Base-by-base conservation (phyloP, 2,797 vertebrate genomes). In the Myotis findleyi region DNA sequence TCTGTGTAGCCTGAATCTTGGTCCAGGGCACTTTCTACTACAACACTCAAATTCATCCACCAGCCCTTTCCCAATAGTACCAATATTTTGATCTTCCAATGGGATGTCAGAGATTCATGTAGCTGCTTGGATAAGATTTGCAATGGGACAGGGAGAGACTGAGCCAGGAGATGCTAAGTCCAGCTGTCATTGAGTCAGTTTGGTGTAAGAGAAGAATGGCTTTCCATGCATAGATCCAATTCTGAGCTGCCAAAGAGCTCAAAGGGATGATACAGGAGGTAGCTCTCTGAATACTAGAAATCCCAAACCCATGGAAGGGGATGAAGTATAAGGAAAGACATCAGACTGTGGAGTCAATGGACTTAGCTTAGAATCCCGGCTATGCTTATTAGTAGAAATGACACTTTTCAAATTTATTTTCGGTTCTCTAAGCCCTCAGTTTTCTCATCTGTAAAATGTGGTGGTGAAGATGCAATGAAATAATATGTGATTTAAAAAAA, bases 151-250 rank as follows among this genome's bases (percentile, higher is more conserved):
- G n/a, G 9, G 51, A 59, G 72, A 87, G 55, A n/a, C 27, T 87
- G 89, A 80, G 62, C 27, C 27, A 87, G 77, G n/a, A 36, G 27
- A 85, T 27, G 23, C 38, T 64, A 89, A 73, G 75, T 69, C 51
- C n/a, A 86, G 57, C 83, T 95, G 30, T 91, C 8, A 20, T 64
- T 86, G 30, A 55, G 21, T 68, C 68, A 72, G 86, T 36, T 33
- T 64, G 51, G 7, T 75, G 0, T 51, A 62, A 94, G 62, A 84
- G 27, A 49, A 81, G 27, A 86, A 89, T 73, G 38, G 41, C n/a
- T 82, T 92, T 84, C 71, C 83, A 25, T 93, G 27, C 64, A 73
- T 55, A 93, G 64, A 84, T n/a, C 36, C 18, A 75, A 25, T 38
- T 62, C 66, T 79, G 84, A 77, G 23, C 23, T 79, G 72, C 49